These are phyloP conservation scores for Mastacembelus armatus DNA, from an alignment of 2,797 vertebrate species.

Conservation along the genomic window DNA sequence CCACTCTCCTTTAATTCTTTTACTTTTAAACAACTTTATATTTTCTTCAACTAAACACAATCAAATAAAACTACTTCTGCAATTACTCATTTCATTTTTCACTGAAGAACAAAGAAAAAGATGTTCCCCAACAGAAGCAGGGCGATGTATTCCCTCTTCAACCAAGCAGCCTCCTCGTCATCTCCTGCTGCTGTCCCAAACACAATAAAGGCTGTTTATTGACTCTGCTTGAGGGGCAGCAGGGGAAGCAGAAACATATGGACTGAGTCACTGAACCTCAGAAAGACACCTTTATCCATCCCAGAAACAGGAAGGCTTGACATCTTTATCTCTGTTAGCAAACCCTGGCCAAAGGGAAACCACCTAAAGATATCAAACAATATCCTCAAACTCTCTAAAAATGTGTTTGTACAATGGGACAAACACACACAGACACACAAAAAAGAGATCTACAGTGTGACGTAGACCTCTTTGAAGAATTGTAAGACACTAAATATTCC, in stretches of 20 bases:
- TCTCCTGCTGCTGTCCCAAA: slow-evolving; percentile 68
- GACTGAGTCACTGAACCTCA: slow-evolving; percentile 73
- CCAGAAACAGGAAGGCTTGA: slow-evolving; percentile 73
- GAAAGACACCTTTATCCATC: slow-evolving; percentile 78
- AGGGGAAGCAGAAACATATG: slow-evolving; percentile 76
- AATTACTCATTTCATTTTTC: slow-evolving; percentile 9
- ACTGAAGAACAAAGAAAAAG: slow-evolving; percentile 21
- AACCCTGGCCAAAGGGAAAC: slow-evolving; percentile 74
- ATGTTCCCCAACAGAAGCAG: slow-evolving; percentile 49
- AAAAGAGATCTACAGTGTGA: slow-evolving; percentile 4
- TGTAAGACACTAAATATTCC: slow-evolving; percentile 6
- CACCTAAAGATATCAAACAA: slow-evolving; percentile 75
- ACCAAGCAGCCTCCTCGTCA: slow-evolving; percentile 38
- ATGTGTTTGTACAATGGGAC: slow-evolving; percentile 69
- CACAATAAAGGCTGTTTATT: slow-evolving; percentile 82
- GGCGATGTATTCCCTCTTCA: slow-evolving; percentile 38
- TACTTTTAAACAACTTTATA: background rate
- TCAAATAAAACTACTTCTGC: background rate
- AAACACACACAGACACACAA: slow-evolving; percentile 35
- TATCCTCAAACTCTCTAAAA: slow-evolving; percentile 75
- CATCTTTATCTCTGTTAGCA: slow-evolving; percentile 75
- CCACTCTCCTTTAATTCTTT: background rate
- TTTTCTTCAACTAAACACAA: background rate
- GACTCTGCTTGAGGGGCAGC: slow-evolving; percentile 70
- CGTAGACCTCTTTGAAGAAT: slow-evolving; percentile 27